phyloP scores from a whole-genome alignment of 64 coral and sea anemone species.

The Montipora foliosa region DNA sequence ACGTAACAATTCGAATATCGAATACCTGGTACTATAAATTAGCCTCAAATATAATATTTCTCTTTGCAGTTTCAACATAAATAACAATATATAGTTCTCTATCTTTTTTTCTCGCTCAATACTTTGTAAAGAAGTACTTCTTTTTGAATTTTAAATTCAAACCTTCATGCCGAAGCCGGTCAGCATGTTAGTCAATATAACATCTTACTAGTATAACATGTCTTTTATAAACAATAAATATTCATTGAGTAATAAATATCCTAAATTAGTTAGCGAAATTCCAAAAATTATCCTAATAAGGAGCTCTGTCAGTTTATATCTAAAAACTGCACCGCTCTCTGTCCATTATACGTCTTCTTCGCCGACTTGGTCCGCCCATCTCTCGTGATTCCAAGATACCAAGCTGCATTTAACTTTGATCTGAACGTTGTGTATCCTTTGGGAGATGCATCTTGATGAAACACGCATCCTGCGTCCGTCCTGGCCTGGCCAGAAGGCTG shows the following conservation, averaged over 20 bases:
- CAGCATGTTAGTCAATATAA: conserved; percentile 4
- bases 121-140: not conserved
- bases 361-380: conserved; percentile 30
- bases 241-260: conserved; percentile 15
- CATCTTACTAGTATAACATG: not conserved
- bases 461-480: not conserved
- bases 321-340: conserved; percentile 32
- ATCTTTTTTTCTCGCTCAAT: not conserved
- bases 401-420: not conserved
- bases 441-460: not conserved
- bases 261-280: conserved; percentile 10
- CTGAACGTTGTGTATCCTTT: conserved; percentile 23
- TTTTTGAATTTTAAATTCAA: not conserved
- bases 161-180: not conserved
- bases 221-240: conserved; percentile 47
- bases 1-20: conserved; percentile 34
- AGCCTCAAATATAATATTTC: not conserved
- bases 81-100: not conserved
- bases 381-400: conserved; percentile 18
- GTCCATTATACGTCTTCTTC: not conserved
- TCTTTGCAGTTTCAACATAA: conserved; percentile 2
- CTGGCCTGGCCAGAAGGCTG: conserved; percentile 16
- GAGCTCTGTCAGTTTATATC: not conserved
- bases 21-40: not conserved
- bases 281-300: conserved; percentile 5